Evolutionary conservation across 2,888 invertebrate genomes (phyloP), one percentile per base, ranked within the genome.

Genomic region (Euproctis similis): DNA sequence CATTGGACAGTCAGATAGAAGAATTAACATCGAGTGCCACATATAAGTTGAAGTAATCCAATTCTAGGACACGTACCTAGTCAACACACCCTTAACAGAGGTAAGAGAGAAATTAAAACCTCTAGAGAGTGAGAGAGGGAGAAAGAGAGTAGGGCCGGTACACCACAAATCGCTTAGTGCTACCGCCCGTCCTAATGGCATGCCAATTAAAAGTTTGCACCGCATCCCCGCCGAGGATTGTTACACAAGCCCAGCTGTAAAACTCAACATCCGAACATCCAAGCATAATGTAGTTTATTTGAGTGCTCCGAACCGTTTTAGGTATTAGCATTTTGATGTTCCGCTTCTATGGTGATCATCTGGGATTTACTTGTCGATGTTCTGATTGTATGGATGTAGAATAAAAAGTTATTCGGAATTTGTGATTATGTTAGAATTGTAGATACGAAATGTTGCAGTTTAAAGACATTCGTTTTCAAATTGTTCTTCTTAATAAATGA

Each of bases 131-230:
- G 70, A 59, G 76, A 75, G 74, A 73, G 76, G 76, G 75, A 75
- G 64, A 69, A 65, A 65, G n/a, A 70, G 72, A 76, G 76, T 71
- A 67, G 67, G 76, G 71, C 72, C 73, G 76, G 73, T 78, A 84
- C 82, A 82, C 81, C 84, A 81, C 82, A 82, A 82, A 82, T 78
- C 82, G 84, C 81, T 84, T 82, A 82, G 78, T 74, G 75, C 70
- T 71, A 65, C 73, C 77, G 68, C 76, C 74, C 73, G 70, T 63
- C 67, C 76, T 85, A 85, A 85, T 85, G 84, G 80, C 84, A 78
- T 72, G 69, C 77, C 85, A 85, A 85, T 85, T 85, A 85, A 85
- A 85, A 85, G 80, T 85, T 85, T 71, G 65, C 62, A 60, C 65
- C 51, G 59, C 53, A 59, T 59, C 78, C 81, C 41, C 50, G 63